Evolutionary conservation across 1,140 invertebrate species (phyloP).

Genomic region (Drosophila malerkotliana): DNA sequence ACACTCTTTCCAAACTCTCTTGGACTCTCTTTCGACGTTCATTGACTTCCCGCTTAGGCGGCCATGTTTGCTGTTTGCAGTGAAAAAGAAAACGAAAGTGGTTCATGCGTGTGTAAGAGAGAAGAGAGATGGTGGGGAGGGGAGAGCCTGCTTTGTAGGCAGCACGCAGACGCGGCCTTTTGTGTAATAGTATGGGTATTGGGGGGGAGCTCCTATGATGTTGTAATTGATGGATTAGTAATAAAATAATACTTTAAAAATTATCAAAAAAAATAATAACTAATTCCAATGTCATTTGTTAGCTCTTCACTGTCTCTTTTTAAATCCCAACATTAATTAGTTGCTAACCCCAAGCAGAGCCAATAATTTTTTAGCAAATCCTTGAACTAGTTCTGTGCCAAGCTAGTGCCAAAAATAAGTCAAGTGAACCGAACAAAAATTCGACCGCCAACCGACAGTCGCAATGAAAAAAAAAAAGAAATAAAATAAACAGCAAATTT

Average conservation of each 20-base stretch:
- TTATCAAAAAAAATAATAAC: background rate
- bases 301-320: slow-evolving; percentile 13
- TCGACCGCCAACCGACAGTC: slow-evolving; percentile 58
- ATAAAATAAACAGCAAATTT: slow-evolving; percentile 49
- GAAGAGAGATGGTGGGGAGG: slow-evolving; percentile 3
- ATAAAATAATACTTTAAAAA: no score
- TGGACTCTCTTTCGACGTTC: slow-evolving; percentile 54
- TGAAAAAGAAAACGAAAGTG: slow-evolving; percentile 78
- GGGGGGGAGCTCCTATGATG: slow-evolving; percentile 39
- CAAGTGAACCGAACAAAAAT: slow-evolving; percentile 52
- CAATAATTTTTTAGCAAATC: slow-evolving; percentile 56
- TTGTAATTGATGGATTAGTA: slow-evolving; percentile 75
- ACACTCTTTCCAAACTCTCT: slow-evolving; percentile 27
- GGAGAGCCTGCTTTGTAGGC: slow-evolving; percentile 53
- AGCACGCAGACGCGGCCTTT: slow-evolving; percentile 70
- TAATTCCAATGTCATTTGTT: background rate
- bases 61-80: slow-evolving; percentile 50
- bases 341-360: slow-evolving; percentile 6
- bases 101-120: slow-evolving; percentile 48
- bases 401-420: slow-evolving; percentile 62
- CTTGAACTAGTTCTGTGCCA: slow-evolving; percentile 72
- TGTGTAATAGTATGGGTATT: slow-evolving; percentile 54
- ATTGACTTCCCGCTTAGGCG: slow-evolving; percentile 66
- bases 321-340: slow-evolving; percentile 33
- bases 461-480: slow-evolving; percentile 50